Evolutionary conservation across 2,888 invertebrate genomes (phyloP), one percentile per base, ranked within the genome.

Genomic region (Catonia carolina): DNA sequence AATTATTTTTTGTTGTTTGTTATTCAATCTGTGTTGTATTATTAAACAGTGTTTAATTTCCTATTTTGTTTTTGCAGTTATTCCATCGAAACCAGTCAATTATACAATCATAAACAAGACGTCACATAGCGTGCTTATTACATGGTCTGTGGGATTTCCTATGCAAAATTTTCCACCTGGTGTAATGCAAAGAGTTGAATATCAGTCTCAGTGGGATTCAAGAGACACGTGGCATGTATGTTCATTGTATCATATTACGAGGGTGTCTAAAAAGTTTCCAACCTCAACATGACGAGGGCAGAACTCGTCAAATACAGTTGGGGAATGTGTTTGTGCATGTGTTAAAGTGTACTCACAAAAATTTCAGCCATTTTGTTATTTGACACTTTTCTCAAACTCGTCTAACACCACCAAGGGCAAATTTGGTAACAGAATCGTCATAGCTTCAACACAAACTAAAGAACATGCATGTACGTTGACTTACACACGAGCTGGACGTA

Each of bases 161-260:
- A 70, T 82, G 72, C 68, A 70, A 27, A 70, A 67, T 41, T 80
- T 81, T 66, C 76, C 77, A 3, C 71, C 73, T 23, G 78, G 77
- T 41, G 63, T 81, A 14, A 65, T 72, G 60, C 75, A 77, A 61
- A 71, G 75, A 62, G 69, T 81, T n/a, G 69, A 72, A 39, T 79
- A 78, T 68, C 75, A 76, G 55, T 76, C 76, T 58, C 73, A 75
- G 56, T 75, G 74, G 71, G 74, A 74, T 52, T 36, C 55, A 4
- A 33, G 49, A 10, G 60, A 60, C 7, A 56, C 54, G 17, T 64
- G 63, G 63, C 59, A 61, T 50, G 65, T 66, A 50, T 60, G 64
- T 62, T 6, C 7, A 27, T 14, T 10, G 5, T 41, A 20, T 41
- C 12, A 41, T 2, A 20, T 2, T 41, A 2, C 4, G 17, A 41